Evolutionary conservation across 2,113 vertebrate genomes (phyloP).

Genomic region (Pangasianodon hypophthalmus): DNA sequence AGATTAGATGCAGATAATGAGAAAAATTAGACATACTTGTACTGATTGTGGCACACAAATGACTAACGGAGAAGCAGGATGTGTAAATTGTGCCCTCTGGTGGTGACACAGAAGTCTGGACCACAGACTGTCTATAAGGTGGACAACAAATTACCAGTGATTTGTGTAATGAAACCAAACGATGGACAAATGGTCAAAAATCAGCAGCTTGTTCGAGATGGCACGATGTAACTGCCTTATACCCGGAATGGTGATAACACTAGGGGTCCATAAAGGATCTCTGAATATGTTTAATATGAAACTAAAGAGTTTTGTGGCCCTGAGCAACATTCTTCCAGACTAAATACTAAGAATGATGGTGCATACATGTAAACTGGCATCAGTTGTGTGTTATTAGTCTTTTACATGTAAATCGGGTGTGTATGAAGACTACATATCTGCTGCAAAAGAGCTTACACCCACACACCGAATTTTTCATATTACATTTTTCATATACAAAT

Average conservation of each 20-base stretch:
- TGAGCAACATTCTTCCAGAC: background rate
- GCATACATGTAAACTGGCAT: background rate
- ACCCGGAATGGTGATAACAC: background rate
- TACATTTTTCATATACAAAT: background rate
- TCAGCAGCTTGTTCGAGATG: background rate
- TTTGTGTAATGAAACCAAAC: background rate
- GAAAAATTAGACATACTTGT: background rate
- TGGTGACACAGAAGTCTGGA: background rate
- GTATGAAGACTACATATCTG: background rate
- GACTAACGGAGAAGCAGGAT: background rate
- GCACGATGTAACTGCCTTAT: background rate
- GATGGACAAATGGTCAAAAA: background rate
- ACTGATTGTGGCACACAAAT: background rate
- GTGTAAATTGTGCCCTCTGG: conserved; percentile 12
- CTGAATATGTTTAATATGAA: background rate
- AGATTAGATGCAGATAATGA: background rate
- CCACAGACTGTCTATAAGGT: background rate
- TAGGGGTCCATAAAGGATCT: background rate
- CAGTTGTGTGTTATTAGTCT: background rate
- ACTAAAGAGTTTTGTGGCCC: background rate
- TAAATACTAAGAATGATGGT: background rate
- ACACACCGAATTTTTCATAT: background rate
- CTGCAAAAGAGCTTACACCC: background rate
- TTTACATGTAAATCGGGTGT: background rate
- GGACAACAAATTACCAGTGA: background rate